phyloP scores from a whole-genome alignment of 2,113 vertebrate genomes.

The Misgurnus mizolepis region DNA sequence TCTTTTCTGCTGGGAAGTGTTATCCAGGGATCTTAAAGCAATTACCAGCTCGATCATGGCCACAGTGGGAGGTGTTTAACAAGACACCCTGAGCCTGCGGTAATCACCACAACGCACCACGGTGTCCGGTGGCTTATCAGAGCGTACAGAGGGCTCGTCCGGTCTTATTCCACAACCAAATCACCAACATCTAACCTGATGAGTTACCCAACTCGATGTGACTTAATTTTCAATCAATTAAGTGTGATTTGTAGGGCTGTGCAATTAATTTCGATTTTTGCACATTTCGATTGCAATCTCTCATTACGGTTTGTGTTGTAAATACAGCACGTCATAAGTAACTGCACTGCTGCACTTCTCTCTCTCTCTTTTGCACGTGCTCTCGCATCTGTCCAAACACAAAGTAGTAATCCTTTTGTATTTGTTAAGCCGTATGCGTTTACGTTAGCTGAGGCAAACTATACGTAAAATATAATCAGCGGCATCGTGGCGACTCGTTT shows the following conservation, averaged over 20 bases:
- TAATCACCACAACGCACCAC: background rate
- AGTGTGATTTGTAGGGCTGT: background rate
- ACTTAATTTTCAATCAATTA: background rate
- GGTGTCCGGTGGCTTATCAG: background rate
- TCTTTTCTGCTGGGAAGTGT: background rate
- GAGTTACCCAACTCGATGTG: background rate
- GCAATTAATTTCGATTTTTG: no score
- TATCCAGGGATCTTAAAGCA: constrained; percentile 25
- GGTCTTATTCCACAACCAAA: background rate
- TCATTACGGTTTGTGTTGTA: no score
- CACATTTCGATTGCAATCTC: no score
- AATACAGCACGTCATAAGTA: no score
- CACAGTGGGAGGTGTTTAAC: constrained; percentile 35
- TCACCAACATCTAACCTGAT: background rate
- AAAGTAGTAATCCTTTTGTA: no score
- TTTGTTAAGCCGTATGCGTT: no score
- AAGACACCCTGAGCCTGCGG: constrained; percentile 14
- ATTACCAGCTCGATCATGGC: constrained; percentile 30
- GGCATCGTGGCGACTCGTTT: no score
- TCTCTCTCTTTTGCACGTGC: no score
- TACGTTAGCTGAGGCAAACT: no score
- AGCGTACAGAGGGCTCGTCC: constrained; percentile 16
- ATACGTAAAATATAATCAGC: no score
- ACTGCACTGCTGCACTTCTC: no score
- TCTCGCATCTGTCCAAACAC: no score